phyloP scores from a whole-genome alignment of 2,797 vertebrate species.

The Taeniopygia guttata region DNA sequence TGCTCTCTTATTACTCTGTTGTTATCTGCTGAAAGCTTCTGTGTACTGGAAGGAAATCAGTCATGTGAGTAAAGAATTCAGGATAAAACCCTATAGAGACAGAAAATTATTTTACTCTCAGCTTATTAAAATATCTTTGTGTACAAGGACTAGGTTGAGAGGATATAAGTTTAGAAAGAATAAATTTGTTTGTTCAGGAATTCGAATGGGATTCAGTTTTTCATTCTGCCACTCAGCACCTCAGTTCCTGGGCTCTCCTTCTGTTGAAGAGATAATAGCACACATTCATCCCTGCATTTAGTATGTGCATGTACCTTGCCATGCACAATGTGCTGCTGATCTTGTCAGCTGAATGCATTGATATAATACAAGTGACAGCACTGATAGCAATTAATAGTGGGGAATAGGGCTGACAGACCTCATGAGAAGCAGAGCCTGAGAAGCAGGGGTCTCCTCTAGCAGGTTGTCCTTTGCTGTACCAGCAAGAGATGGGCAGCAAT shows the following conservation, averaged over 20 bases:
- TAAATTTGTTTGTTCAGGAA: constrained; percentile 8
- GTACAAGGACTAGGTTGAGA: neutral
- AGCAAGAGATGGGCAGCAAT: neutral
- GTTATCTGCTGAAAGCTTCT: constrained; percentile 2
- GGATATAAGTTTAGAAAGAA: constrained; percentile 15
- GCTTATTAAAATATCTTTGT: constrained; percentile 17
- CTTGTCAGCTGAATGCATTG: neutral
- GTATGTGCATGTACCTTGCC: neutral
- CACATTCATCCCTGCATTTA: neutral
- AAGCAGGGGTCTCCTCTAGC: neutral
- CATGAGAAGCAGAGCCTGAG: fast-evolving
- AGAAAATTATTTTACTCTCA: constrained; percentile 19
- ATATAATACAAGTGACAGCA: neutral
- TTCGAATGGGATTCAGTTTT: constrained; percentile 31
- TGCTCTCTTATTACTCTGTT: neutral
- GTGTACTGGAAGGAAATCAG: neutral
- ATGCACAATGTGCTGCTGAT: neutral
- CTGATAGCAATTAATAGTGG: neutral
- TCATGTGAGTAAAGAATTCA: neutral
- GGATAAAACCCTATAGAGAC: neutral
- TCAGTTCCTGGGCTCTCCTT: neutral
- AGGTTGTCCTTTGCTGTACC: neutral
- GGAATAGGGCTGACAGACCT: neutral
- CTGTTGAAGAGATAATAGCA: constrained; percentile 26
- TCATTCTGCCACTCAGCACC: constrained; percentile 8